Percentiles rank a stretch among this genome's conserved stretches.
Evolutionary conservation across 2,113 vertebrate species (phyloP).

Genomic region (Hippolais icterina): DNA sequence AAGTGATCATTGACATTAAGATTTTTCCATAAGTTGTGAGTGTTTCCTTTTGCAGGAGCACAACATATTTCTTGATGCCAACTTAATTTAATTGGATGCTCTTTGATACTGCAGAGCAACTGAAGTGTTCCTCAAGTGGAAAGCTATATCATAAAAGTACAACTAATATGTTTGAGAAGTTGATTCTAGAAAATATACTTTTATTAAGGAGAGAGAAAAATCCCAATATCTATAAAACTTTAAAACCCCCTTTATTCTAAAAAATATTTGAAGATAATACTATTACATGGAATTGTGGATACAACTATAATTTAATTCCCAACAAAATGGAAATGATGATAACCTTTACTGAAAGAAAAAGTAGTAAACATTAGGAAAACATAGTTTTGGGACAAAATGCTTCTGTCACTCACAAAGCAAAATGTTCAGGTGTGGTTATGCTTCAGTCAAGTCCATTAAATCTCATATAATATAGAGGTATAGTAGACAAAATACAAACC

Average conservation of each 20-base stretch:
- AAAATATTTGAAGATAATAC: not conserved
- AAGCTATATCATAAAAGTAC: constrained; percentile 39
- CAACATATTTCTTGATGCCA: constrained; percentile 59
- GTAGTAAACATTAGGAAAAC: not conserved
- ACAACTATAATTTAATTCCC: not conserved
- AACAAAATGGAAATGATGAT: not conserved
- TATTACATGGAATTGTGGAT: not conserved
- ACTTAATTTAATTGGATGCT: constrained; percentile 69
- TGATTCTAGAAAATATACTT: not conserved
- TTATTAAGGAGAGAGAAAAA: not conserved
- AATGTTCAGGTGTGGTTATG: not conserved
- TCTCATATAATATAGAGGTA: not conserved
- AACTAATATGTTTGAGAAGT: constrained; percentile 11
- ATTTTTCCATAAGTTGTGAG: constrained; percentile 50
- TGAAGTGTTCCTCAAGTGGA: constrained; percentile 53
- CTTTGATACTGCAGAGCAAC: constrained; percentile 30
- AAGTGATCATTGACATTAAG: constrained; percentile 78
- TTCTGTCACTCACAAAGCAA: not conserved
- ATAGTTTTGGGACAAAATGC: not conserved
- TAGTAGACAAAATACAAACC: not conserved
- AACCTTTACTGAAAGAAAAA: not conserved
- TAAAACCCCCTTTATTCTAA: not conserved
- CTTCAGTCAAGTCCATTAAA: not conserved
- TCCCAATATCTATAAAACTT: accelerated
- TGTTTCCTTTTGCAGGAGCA: constrained; percentile 68